Percentiles rank a stretch among this genome's conserved stretches.
Evolutionary conservation across 2,888 invertebrate genomes (phyloP).

Genomic region (Volucella zonaria): DNA sequence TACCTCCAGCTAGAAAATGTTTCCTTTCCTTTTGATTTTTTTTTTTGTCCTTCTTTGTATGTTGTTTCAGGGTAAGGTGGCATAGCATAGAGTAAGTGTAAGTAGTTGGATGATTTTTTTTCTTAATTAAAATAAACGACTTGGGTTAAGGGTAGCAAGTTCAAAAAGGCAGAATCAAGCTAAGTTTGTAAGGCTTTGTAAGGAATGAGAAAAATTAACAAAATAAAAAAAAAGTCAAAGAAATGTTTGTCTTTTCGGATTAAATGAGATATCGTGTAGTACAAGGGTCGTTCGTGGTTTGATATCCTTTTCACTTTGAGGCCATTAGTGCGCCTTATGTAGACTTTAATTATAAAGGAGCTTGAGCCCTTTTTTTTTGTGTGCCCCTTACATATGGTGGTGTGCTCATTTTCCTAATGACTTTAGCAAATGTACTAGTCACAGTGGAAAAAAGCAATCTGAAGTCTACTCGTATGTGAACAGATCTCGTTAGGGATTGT

Average conservation of each 20-base stretch:
- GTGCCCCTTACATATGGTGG: neutral
- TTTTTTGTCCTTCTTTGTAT: neutral
- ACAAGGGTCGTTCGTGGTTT: neutral
- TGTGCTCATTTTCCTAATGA: neutral
- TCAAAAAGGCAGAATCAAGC: constrained; percentile 28
- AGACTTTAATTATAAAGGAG: constrained; percentile 26
- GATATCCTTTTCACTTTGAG: constrained; percentile 29
- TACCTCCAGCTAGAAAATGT: constrained; percentile 51
- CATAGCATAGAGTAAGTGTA: constrained; percentile 3
- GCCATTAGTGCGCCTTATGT: constrained; percentile 42
- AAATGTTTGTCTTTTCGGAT: constrained; percentile 4
- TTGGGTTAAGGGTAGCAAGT: constrained; percentile 26
- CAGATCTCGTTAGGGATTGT: no score
- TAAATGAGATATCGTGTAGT: constrained; percentile 6
- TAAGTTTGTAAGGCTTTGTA: no score
- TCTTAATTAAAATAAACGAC: constrained; percentile 68
- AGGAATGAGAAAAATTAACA: constrained; percentile 25
- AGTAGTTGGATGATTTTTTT: constrained; percentile 2
- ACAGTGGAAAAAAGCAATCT: no score
- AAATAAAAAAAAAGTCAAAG: constrained; percentile 9
- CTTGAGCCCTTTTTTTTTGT: neutral
- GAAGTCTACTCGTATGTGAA: no score
- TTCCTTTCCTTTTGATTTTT: constrained; percentile 11
- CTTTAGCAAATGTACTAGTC: neutral
- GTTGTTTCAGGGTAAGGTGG: constrained; percentile 11